Conservation (phyloP, 2,113 vertebrate species). For the Leuciscus idus region DNA sequence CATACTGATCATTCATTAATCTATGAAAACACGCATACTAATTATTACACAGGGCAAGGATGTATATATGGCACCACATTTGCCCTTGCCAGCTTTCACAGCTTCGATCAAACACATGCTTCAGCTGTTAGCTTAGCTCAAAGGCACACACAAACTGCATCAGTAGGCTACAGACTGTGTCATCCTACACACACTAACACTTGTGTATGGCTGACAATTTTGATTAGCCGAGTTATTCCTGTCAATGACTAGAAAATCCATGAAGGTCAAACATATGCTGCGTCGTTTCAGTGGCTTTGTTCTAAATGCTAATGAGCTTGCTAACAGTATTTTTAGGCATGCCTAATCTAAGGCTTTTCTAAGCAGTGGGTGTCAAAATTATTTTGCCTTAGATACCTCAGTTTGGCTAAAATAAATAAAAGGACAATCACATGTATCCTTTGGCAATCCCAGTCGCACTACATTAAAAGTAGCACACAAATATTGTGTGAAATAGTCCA, state of each 20-base stretch:
- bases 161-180: background rate
- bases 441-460: background rate
- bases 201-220: background rate
- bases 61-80: background rate
- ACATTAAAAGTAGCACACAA: background rate
- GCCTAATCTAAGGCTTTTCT: background rate
- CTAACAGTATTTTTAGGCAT: background rate
- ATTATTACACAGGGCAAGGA: conserved; percentile 1
- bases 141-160: background rate
- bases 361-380: background rate
- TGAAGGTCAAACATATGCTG: conserved; percentile 12
- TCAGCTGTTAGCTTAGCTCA: conserved; percentile 9
- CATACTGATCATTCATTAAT: conserved; percentile 20
- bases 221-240: background rate
- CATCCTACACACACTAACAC: background rate
- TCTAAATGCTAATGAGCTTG: background rate
- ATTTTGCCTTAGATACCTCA: background rate
- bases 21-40: background rate
- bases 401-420: background rate
- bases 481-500: background rate
- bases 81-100: background rate
- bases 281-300: background rate
- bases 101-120: background rate
- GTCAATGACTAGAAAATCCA: background rate
- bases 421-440: background rate